Percentiles rank a stretch among this genome's conserved stretches.
phyloP scores from a whole-genome alignment of 2,797 vertebrate genomes.

The Chaetodon trifasciatus region DNA sequence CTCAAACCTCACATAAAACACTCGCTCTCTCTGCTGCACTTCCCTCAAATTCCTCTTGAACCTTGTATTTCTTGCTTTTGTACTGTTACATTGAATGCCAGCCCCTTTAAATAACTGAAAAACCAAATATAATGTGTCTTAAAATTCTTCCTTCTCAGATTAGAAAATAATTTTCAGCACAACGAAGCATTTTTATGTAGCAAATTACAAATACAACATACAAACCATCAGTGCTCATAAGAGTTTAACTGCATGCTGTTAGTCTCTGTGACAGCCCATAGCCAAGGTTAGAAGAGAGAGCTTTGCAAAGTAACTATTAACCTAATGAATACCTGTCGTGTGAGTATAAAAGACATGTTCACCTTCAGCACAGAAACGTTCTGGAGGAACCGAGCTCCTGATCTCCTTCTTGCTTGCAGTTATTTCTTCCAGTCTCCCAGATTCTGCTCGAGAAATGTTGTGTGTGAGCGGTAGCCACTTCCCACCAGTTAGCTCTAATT shows the following conservation, averaged over 20 bases:
- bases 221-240: not conserved
- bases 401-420: slow-evolving; percentile 44
- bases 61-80: not conserved
- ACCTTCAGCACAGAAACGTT: slow-evolving; percentile 77
- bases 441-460: slow-evolving; percentile 46
- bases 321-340: slow-evolving; percentile 79
- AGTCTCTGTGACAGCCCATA: slow-evolving; percentile 54
- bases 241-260: slow-evolving; percentile 65
- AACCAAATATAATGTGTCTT: not conserved
- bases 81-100: not conserved
- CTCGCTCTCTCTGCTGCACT: not conserved
- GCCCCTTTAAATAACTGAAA: not conserved
- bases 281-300: slow-evolving; percentile 63
- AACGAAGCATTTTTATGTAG: not conserved
- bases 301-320: slow-evolving; percentile 70
- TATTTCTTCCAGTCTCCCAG: slow-evolving; percentile 32
- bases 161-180: not conserved
- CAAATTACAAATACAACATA: not conserved
- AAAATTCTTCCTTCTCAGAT: not conserved
- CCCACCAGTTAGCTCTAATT: slow-evolving; percentile 77
- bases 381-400: slow-evolving; percentile 37
- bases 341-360: slow-evolving; percentile 85
- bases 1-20: not conserved
- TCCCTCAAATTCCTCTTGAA: not conserved
- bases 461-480: slow-evolving; percentile 57